A percentile compares a stretch with the other conserved stretches of the same genome.
These are phyloP conservation scores for Lepilemur ruficaudatus DNA, from an alignment of 2,797 vertebrate species.

Conservation along the genomic window DNA sequence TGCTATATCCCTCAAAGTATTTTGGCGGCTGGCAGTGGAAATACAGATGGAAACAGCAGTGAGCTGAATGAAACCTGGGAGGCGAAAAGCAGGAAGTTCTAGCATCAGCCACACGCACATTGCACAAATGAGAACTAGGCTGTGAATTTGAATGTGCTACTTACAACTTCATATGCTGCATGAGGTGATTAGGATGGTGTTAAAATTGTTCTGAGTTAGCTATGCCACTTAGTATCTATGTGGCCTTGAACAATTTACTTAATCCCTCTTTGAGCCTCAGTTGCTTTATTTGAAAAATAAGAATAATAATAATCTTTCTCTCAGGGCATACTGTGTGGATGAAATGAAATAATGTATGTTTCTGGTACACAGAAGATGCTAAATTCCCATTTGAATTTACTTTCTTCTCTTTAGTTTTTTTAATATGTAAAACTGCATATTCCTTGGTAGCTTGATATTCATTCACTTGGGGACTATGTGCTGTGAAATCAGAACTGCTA, in stretches of 20 bases:
- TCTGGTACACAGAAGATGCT: not conserved
- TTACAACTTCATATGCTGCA: slow-evolving; percentile 27
- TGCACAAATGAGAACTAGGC: slow-evolving; percentile 28
- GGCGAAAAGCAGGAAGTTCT: slow-evolving; percentile 43
- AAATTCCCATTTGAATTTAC: slow-evolving; percentile 11
- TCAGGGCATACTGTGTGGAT: not conserved
- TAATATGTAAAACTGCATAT: not conserved
- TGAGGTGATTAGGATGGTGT: slow-evolving; percentile 15
- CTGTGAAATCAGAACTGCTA: slow-evolving; percentile 40
- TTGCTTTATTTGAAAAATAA: slow-evolving; percentile 55
- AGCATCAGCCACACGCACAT: not conserved
- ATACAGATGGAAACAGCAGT: slow-evolving; percentile 62
- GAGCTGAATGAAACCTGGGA: slow-evolving; percentile 64
- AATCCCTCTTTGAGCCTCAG: slow-evolving; percentile 41
- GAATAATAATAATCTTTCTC: slow-evolving; percentile 14
- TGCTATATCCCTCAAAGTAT: slow-evolving; percentile 39
- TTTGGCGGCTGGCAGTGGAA: slow-evolving; percentile 49
- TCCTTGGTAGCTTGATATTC: not conserved
- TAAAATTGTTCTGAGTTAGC: slow-evolving; percentile 40
- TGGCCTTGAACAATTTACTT: slow-evolving; percentile 25
- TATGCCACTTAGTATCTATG: slow-evolving; percentile 22
- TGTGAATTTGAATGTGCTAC: slow-evolving; percentile 58
- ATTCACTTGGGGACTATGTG: not conserved
- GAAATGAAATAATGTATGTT: slow-evolving; percentile 46
- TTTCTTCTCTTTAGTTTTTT: not conserved